These are phyloP conservation scores for Andrena haemorrhoa DNA, from an alignment of 2,888 invertebrate genomes.

Conservation along the genomic window DNA sequence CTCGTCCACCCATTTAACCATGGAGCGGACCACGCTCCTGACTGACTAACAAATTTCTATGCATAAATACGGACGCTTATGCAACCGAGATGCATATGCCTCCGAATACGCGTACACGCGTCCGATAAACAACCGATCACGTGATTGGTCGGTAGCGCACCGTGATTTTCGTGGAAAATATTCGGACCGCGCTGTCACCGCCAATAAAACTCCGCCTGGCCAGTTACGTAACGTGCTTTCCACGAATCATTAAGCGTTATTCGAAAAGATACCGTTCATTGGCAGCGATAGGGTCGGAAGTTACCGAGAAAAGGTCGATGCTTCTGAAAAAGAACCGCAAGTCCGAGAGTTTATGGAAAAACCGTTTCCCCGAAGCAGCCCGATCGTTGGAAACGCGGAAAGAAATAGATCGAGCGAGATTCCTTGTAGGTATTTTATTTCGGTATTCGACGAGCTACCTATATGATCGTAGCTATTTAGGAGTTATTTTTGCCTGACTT, in stretches of 20 bases:
- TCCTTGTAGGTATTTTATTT: neutral
- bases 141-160: conserved; percentile 7
- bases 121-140: conserved; percentile 33
- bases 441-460: neutral
- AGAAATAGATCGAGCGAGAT: neutral
- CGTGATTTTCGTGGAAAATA: conserved; percentile 26
- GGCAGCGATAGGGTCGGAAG: conserved; percentile 1
- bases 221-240: conserved; percentile 43
- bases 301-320: conserved; percentile 3
- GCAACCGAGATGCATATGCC: conserved; percentile 21
- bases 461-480: conserved; percentile 25
- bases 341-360: conserved; percentile 1
- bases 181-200: neutral
- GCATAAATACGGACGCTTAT: conserved; percentile 40
- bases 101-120: no score
- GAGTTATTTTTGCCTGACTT: neutral
- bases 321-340: neutral
- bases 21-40: neutral
- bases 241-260: conserved; percentile 42
- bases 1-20: neutral
- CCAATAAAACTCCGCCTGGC: conserved; percentile 5
- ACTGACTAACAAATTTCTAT: conserved; percentile 20
- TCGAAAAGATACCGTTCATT: conserved; percentile 28
- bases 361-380: conserved; percentile 20
- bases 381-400: neutral